phyloP scores from a whole-genome alignment of 2,113 vertebrate genomes.

The Sylvietta virens region DNA sequence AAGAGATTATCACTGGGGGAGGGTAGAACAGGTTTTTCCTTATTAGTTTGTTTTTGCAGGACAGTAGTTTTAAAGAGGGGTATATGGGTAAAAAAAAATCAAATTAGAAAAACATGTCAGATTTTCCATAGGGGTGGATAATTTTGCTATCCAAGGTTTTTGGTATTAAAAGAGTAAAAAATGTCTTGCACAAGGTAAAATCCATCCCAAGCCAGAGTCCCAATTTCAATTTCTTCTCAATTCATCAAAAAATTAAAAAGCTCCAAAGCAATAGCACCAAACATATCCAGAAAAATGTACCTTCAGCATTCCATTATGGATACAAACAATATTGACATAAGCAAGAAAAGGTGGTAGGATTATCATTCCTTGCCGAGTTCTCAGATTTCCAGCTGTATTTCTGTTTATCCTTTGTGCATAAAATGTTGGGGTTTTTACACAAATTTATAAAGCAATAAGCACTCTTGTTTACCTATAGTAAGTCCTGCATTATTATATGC shows the following conservation, averaged over 20 bases:
- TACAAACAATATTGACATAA: neutral
- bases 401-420: neutral
- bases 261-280: neutral
- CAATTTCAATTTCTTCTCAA: neutral
- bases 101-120: neutral
- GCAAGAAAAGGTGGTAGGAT: neutral
- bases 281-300: accelerated
- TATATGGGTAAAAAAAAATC: neutral
- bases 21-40: neutral
- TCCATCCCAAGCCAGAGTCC: neutral
- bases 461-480: neutral
- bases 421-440: neutral
- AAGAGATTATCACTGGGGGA: neutral
- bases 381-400: neutral
- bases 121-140: accelerated
- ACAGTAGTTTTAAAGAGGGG: neutral
- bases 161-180: neutral
- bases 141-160: accelerated
- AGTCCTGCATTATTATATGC: neutral
- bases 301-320: neutral
- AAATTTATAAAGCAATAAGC: neutral
- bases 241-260: neutral
- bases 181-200: neutral
- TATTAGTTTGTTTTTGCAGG: neutral
- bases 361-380: neutral